Conservation (phyloP, 1,140 invertebrate species). For the Globodera rostochiensis region DNA sequence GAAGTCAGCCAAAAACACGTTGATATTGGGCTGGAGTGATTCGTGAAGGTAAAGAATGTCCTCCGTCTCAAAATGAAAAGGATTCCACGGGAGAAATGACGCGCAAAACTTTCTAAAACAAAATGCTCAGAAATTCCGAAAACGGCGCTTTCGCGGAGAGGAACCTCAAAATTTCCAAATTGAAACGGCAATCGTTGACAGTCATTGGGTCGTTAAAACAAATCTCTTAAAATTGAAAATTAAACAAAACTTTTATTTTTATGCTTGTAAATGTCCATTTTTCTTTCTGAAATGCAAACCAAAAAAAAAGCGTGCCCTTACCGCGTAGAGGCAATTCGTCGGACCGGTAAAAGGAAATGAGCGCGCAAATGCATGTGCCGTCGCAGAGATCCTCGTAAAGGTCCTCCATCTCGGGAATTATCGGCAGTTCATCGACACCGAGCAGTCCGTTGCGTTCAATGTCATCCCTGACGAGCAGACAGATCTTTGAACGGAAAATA, state of each 20-base stretch:
- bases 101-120: constrained; percentile 75
- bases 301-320: constrained; percentile 36
- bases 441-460: constrained; percentile 48
- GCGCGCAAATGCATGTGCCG: constrained; percentile 83
- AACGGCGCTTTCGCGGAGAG: background rate
- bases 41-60: constrained; percentile 92
- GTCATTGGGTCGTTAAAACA: constrained; percentile 68
- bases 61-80: constrained; percentile 92
- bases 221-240: constrained; percentile 66
- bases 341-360: constrained; percentile 91
- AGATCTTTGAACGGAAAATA: constrained; percentile 34
- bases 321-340: constrained; percentile 78
- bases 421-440: constrained; percentile 26
- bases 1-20: constrained; percentile 90
- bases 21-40: constrained; percentile 84
- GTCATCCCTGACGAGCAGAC: constrained; percentile 63
- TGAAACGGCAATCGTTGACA: constrained; percentile 88
- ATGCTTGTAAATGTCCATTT: background rate
- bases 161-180: constrained; percentile 81
- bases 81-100: constrained; percentile 78
- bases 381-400: constrained; percentile 80
- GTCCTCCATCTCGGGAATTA: constrained; percentile 70
- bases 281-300: no score
- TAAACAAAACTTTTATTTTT: constrained; percentile 7
- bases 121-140: background rate